These are phyloP conservation scores for Lepus oiostolus DNA, from an alignment of 2,797 vertebrate species.

Conservation along the genomic window DNA sequence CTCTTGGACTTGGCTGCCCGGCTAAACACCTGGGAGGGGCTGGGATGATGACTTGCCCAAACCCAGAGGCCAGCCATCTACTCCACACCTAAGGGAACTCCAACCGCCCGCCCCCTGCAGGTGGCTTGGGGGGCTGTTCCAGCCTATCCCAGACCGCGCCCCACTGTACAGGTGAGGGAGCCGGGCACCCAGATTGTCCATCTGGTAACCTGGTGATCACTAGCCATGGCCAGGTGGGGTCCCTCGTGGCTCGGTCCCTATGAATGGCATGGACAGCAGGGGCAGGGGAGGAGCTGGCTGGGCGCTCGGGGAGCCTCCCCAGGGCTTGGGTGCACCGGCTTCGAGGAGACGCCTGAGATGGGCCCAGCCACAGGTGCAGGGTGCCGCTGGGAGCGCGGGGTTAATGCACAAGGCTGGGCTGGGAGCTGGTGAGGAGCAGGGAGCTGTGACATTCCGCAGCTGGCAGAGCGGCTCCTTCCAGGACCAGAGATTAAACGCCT, in stretches of 20 bases:
- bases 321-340: not conserved
- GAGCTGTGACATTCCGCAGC: constrained; percentile 33
- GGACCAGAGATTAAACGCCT: not conserved
- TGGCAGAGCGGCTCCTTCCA: not conserved
- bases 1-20: not conserved
- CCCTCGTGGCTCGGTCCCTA: not conserved
- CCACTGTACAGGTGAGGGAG: not conserved
- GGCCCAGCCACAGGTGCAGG: fast-evolving
- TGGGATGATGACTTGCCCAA: not conserved
- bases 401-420: not conserved
- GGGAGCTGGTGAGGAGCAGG: not conserved
- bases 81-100: not conserved
- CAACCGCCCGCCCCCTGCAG: not conserved
- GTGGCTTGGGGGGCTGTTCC: not conserved
- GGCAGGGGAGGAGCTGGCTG: too few species aligned
- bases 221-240: not conserved
- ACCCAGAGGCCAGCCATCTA: not conserved
- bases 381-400: not conserved
- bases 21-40: not conserved
- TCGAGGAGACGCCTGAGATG: fast-evolving
- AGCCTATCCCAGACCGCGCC: not conserved
- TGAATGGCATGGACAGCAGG: not conserved
- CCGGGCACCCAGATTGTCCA: fast-evolving
- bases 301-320: too few species aligned
- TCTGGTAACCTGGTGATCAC: not conserved